phyloP scores from a whole-genome alignment of 2,888 invertebrate genomes.

The Oligia strigilis region DNA sequence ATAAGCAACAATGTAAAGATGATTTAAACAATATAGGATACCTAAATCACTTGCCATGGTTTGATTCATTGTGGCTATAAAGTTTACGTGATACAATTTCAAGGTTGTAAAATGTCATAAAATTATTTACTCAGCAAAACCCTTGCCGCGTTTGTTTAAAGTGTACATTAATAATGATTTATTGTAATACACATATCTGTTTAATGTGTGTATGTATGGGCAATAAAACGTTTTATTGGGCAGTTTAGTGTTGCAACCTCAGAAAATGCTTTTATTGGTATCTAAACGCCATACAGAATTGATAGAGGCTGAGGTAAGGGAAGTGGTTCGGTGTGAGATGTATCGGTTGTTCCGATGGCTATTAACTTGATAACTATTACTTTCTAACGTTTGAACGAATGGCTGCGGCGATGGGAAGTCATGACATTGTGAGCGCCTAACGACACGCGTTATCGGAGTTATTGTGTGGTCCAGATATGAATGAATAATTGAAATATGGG shows the following conservation, averaged over 20 bases:
- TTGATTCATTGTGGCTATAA: conserved; percentile 81
- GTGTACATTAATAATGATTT: conserved; percentile 86
- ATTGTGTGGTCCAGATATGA: background rate
- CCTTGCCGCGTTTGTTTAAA: conserved; percentile 85
- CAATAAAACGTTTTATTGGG: conserved; percentile 87
- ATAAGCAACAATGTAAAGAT: conserved; percentile 80
- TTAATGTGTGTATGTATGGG: conserved; percentile 87
- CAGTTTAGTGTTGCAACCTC: conserved; percentile 85
- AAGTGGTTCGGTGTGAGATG: conserved; percentile 64
- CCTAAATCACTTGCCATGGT: conserved; percentile 78
- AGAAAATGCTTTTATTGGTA: conserved; percentile 86
- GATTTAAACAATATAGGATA: conserved; percentile 76
- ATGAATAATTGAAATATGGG: background rate
- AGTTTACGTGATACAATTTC: conserved; percentile 82
- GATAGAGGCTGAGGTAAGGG: conserved; percentile 75
- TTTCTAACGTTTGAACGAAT: conserved; percentile 60
- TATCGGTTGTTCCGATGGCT: conserved; percentile 58
- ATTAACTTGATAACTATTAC: conserved; percentile 61
- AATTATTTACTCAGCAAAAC: conserved; percentile 85
- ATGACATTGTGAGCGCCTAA: conserved; percentile 41
- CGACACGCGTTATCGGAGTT: conserved; percentile 1
- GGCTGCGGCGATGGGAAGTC: conserved; percentile 30
- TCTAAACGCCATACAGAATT: conserved; percentile 82
- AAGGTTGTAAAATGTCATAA: conserved; percentile 84
- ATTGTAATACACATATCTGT: conserved; percentile 85